Base-by-base conservation (phyloP, 2,113 vertebrate genomes). In the Galbula dea region DNA sequence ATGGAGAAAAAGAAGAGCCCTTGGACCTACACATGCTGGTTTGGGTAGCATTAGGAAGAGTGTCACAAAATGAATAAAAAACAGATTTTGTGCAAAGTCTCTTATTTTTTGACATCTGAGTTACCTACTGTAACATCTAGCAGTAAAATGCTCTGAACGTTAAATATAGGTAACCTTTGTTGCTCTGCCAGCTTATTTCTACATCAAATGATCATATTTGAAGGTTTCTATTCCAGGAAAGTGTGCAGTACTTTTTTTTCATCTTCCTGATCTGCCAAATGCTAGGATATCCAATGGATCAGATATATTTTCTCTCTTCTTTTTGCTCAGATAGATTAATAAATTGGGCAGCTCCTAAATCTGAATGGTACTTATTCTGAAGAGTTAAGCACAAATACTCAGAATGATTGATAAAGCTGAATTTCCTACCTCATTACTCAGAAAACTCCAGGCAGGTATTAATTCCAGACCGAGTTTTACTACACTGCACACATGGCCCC, bases 21-120 rank as follows among this genome's bases (percentile, higher is more conserved):
- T 94, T 95, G 93, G 75, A 93, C 22, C 68, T 87, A 72, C 84
- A 83, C 94, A 91, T 77, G 90, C 93, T 94, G 91, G 57, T 85
- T 94, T 92, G 59, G 69, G 55, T 30, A 91, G 87, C 75, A 54
- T 91, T 92, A 92, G 55, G 54, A 91, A 92, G 32, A 87, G 36
- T 67, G 55, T 59, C 67, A 80, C 67, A 94, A 93, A 94, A 92
- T 87, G 46, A 95, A 91, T 91, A 93, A 92, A 91, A 80, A 9
- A 1, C 75, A 91, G 68, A 75, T 91, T 94, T 85, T 91, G 91
- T 92, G 82, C 91, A 83, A 77, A 90, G 59, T 51, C 54, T 89
- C 87, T 82, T 92, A 75, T 83, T 94, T 92, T 90, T 55, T 90
- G 62, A 89, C 72, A 91, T 85, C 71, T 66, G 77, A 96, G 41